These are phyloP conservation scores for Hyles vespertilio DNA, from an alignment of 1,140 invertebrate genomes.

Conservation along the genomic window DNA sequence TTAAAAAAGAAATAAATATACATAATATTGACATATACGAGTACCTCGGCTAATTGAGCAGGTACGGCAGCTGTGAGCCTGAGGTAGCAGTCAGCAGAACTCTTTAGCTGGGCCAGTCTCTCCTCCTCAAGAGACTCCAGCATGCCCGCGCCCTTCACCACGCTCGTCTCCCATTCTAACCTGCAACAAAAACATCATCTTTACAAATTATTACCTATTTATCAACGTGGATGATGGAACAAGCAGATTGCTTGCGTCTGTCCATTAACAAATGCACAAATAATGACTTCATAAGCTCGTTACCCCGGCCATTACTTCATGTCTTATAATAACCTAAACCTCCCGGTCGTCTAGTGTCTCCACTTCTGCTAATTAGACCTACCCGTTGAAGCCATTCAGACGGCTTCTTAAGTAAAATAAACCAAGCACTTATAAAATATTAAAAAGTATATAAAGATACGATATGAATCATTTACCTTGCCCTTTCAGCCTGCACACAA, in stretches of 20 bases:
- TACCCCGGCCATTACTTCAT: too few species aligned
- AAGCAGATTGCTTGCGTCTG: too few species aligned
- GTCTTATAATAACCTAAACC: too few species aligned
- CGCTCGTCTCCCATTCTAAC: slow-evolving; percentile 93
- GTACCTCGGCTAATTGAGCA: slow-evolving; percentile 80
- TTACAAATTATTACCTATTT: background rate
- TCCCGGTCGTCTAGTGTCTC: too few species aligned
- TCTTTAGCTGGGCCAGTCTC: slow-evolving; percentile 86
- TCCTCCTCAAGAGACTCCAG: slow-evolving; percentile 93
- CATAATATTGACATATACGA: too few species aligned
- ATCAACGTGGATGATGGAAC: background rate
- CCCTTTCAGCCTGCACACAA: slow-evolving; percentile 91
- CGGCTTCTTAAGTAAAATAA: too few species aligned
- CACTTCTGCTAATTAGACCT: too few species aligned
- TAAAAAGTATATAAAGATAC: background rate
- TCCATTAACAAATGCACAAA: too few species aligned
- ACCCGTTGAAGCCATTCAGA: too few species aligned
- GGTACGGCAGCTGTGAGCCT: slow-evolving; percentile 85
- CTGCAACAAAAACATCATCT: slow-evolving; percentile 54
- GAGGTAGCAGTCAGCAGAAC: slow-evolving; percentile 79
- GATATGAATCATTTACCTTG: slow-evolving; percentile 75
- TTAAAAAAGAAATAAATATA: too few species aligned
- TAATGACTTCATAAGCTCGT: too few species aligned
- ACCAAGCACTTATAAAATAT: background rate
- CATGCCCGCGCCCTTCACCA: slow-evolving; percentile 86